Base-by-base conservation (phyloP, 2,888 invertebrate genomes). In the Dione vanillae region DNA sequence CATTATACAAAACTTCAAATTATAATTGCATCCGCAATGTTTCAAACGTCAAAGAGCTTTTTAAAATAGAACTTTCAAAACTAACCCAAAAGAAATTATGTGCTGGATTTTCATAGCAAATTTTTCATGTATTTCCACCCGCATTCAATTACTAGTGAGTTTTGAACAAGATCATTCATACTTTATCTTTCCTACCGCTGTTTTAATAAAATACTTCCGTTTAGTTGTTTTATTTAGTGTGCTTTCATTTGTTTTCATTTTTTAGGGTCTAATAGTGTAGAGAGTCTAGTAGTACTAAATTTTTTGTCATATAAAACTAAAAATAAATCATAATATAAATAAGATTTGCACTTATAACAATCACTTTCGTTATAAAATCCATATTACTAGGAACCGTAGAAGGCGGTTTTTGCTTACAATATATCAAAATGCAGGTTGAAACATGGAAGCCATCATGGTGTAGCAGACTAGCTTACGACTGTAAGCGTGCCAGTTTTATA, bases 181-280 rank as follows among this genome's bases (percentile, higher is more conserved):
- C 27, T 61, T 61, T 61, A 61, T 61, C 45, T 61, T 20, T 45
- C 61, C 61, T n/a, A 61, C 43, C 61, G 45, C 27, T 27, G 61
- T 45, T 61, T 61, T 61, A 43, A 61, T 61, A 61, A 61, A 61
- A 45, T 45, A 61, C 45, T 61, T 61, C 45, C 61, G 27, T 61
- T 61, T 61, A 61, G 45, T 61, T 61, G 45, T 61, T 45, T 43
- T 45, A 35, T 61, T n/a, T 27, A 19, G 27, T 10, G 27, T 45
- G 61, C 45, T 45, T 61, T n/a, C 27, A 7, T 43, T 61, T 45
- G 8, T 19, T 58, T 58, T 19, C 6, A 12, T 41, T 27, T n/a
- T 27, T 14, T 43, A n/a, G n/a, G n/a, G n/a, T n/a, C n/a, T n/a
- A n/a, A n/a, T n/a, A n/a, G n/a, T n/a, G n/a, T n/a, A n/a, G n/a